These are phyloP conservation scores for Cygnus buccinator DNA, from an alignment of 2,113 vertebrate genomes.

Conservation along the genomic window DNA sequence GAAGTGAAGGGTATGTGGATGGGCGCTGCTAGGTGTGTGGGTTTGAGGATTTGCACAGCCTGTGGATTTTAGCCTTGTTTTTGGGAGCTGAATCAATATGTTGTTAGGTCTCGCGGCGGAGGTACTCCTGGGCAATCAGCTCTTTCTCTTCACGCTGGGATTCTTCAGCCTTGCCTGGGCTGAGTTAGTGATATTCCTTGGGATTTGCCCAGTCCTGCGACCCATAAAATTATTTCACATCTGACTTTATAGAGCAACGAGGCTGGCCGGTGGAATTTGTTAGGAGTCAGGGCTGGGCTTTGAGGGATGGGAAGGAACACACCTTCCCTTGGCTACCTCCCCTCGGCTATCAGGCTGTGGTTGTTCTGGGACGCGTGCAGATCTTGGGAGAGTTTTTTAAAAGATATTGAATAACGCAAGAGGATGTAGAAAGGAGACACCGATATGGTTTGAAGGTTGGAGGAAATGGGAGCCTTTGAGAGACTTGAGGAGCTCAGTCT, in stretches of 20 bases:
- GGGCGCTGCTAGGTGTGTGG: background rate
- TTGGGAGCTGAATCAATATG: slow-evolving; percentile 16
- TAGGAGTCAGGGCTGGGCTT: background rate
- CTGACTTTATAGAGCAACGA: background rate
- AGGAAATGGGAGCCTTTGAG: background rate
- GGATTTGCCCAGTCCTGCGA: background rate
- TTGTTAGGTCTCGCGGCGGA: background rate
- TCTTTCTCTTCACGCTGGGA: background rate
- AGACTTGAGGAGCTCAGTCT: background rate
- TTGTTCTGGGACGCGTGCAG: background rate
- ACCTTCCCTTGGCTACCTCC: background rate
- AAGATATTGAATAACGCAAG: background rate
- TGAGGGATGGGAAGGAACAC: background rate
- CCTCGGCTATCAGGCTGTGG: background rate
- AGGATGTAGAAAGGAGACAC: background rate
- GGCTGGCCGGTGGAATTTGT: background rate
- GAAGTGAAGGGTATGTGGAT: background rate
- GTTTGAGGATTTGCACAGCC: background rate
- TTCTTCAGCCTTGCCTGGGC: background rate
- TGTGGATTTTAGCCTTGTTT: background rate
- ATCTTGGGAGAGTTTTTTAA: background rate
- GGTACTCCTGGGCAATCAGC: background rate
- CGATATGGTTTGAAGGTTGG: background rate
- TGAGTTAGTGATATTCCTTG: background rate
- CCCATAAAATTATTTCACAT: background rate